Base-by-base conservation (phyloP, 1,140 invertebrate genomes). In the Saccostrea cuccullata region DNA sequence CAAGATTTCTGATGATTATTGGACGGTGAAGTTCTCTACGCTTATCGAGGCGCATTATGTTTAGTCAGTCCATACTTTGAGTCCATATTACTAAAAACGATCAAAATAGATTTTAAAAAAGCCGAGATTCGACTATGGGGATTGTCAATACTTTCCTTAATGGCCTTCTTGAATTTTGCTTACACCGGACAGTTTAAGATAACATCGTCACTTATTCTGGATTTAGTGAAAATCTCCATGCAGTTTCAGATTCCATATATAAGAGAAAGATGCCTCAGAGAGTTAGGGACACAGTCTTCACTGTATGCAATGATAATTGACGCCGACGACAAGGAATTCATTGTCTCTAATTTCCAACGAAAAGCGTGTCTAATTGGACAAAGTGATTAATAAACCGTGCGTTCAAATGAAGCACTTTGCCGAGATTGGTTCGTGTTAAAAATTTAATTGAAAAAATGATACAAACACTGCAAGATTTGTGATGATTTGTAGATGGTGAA, bases 121-220 rank as follows among this genome's bases (percentile, higher is more conserved):
- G 30, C 30, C 30, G 30, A 36, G 30, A 36, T 36, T 36, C 30
- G 30, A 2, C 30, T 36, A 36, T 1, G 30, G 30, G 30, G 30
- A 36, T 36, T 36, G 30, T 36, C 30, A 36, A 36, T 36, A 36
- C 30, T 1, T 36, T 36, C 30, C 30, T 2, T 36, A 36, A 36
- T 1, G 30, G 30, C 30, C 30, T 87, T 87, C 47, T 26, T 87
- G 23, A 58, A 82, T 1, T 87, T 82, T 58, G 70, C 55, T 60
- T 83, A 87, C 55, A 64, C 77, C 0, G 86, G 86, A 17, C 9
- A 83, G 40, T 40, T 83, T 30, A 20, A 87, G 23, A 87, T 87
- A 20, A 17, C 30, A 11, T 47, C 73, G 64, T 6, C 55, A 26
- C 26, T 60, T 17, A 56, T 47, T 17, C 23, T 67, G 6, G 77